Evolutionary conservation across 2,797 vertebrate species (phyloP), one percentile per base, ranked within the genome.

Genomic region (Erpetoichthys calabaricus): DNA sequence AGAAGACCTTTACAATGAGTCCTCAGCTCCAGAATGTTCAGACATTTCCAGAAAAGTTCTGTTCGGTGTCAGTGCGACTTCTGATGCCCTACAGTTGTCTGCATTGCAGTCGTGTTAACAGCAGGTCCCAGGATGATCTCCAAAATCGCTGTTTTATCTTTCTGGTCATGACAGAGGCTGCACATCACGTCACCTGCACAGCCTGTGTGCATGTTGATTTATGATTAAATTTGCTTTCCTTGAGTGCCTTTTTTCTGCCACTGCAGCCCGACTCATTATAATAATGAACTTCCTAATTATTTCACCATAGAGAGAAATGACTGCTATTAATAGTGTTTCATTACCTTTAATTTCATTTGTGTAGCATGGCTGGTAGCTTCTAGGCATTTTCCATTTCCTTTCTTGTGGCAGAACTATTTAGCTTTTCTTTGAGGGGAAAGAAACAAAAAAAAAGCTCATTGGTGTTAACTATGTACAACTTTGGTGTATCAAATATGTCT

Each of bases 211-310:
- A 70, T 75, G 78, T 76, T 79, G 75, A 86, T 84, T 79, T 80
- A 83, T 80, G 81, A 71, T 70, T 73, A 67, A 66, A 58, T 70
- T 64, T 69, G 76, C 71, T 70, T 60, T 64, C 73, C 69, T 69
- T 58, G 25, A 77, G 78, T 74, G 74, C 72, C 73, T 70, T 80
- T 77, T 79, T 67, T 74, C 71, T 73, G 77, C 69, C 70, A 79
- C 76, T 58, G 74, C 78, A 75, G 82, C 79, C 80, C 76, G 75
- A 79, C 80, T 87, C 85, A 86, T 87, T 86, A 86, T 78, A 76
- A 76, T 86, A 87, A 87, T 87, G 81, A 86, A 86, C 82, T 84
- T 86, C 84, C 82, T 87, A 87, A 86, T 87, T 86, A 84, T 80
- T 79, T 84, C 71, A 80, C 80, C 71, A 74, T 75, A 59, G 75